These are phyloP conservation scores for Elanus axillaris DNA, from an alignment of 2,113 vertebrate genomes.

Conservation along the genomic window DNA sequence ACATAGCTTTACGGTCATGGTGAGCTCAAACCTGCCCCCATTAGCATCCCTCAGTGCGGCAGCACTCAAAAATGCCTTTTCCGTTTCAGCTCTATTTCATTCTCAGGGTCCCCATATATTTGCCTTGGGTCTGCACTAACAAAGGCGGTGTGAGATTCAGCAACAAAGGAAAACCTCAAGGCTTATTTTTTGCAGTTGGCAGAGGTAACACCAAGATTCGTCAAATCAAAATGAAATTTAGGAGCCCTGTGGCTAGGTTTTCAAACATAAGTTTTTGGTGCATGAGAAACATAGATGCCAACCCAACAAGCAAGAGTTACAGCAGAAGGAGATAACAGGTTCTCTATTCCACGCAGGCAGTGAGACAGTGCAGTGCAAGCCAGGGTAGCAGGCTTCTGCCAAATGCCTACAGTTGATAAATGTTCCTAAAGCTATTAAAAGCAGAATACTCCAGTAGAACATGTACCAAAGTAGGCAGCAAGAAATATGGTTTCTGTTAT, in stretches of 20 bases:
- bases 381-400: not conserved
- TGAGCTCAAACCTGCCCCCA: not conserved
- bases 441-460: not conserved
- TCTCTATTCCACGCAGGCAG: not conserved
- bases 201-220: not conserved
- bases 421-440: constrained; percentile 39
- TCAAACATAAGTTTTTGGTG: not conserved
- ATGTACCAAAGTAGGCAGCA: not conserved
- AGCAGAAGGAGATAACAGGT: not conserved
- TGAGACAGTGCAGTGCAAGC: not conserved
- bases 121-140: not conserved
- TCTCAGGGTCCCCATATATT: not conserved
- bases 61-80: not conserved
- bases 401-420: constrained; percentile 2
- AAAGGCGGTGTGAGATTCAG: not conserved
- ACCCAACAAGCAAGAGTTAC: not conserved
- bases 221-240: not conserved
- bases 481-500: not conserved
- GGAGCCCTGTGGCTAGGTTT: not conserved
- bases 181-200: not conserved
- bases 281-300: not conserved
- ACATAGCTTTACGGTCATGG: not conserved
- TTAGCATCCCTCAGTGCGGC: not conserved
- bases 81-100: not conserved
- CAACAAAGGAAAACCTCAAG: not conserved